Evolutionary conservation across 2,113 vertebrate genomes (phyloP).

Genomic region (Ellobius talpinus): DNA sequence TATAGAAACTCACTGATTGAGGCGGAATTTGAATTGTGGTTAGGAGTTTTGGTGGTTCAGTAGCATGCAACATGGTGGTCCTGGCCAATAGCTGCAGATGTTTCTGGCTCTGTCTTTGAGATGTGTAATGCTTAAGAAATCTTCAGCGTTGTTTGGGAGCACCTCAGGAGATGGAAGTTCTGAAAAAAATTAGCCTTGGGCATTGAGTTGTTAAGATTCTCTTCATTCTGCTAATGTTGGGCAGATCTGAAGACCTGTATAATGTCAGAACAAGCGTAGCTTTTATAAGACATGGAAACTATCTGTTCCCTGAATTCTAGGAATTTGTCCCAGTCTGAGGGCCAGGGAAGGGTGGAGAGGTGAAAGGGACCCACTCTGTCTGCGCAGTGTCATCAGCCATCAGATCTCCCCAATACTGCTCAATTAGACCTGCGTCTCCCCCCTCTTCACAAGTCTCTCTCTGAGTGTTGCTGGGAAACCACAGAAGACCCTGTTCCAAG

Average conservation of each 20-base stretch:
- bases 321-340: not conserved
- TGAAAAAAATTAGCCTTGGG: not conserved
- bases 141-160: not conserved
- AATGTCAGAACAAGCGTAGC: not conserved
- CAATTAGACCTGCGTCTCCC: not conserved
- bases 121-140: not conserved
- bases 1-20: not conserved
- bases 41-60: not conserved
- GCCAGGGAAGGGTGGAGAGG: not conserved
- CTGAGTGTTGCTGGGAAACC: accelerated
- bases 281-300: not conserved
- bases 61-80: not conserved
- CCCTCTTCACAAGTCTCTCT: not conserved
- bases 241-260: not conserved
- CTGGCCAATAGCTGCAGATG: no score
- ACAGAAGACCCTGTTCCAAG: not conserved
- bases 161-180: slow-evolving; percentile 12
- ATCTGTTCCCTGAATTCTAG: not conserved
- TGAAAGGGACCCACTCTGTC: not conserved
- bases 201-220: not conserved
- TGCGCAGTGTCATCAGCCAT: no score
- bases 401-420: not conserved
- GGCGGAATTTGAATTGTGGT: not conserved
- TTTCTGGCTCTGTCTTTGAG: not conserved
- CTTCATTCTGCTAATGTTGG: not conserved